Percentiles rank a stretch among this genome's conserved stretches.
Evolutionary conservation across 1,140 invertebrate species (phyloP).

Genomic region (Heliconius eleuchia): DNA sequence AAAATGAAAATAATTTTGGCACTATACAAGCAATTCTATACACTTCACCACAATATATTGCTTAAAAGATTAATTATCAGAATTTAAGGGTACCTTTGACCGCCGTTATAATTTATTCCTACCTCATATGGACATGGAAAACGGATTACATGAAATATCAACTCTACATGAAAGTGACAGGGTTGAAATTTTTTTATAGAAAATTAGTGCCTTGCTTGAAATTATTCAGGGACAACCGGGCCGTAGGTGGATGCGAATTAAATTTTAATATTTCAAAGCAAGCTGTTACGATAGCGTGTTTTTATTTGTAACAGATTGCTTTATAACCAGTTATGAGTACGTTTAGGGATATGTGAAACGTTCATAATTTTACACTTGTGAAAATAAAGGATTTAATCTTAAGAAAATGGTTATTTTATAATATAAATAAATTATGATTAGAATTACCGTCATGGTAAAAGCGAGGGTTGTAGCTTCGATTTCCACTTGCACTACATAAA

Average conservation of each 20-base stretch:
- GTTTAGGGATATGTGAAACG: neutral
- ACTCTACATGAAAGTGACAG: neutral
- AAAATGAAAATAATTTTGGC: slow-evolving; percentile 18
- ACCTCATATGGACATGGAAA: slow-evolving; percentile 14
- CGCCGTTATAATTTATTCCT: slow-evolving; percentile 29
- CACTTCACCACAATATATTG: slow-evolving; percentile 28
- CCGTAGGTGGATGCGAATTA: slow-evolving; percentile 33
- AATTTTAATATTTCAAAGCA: slow-evolving; percentile 39
- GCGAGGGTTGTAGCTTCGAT: no score
- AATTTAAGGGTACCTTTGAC: slow-evolving; percentile 34
- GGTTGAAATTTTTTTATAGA: neutral
- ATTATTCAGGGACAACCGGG: slow-evolving; percentile 32
- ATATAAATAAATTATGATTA: no score
- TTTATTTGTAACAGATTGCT: slow-evolving; percentile 20
- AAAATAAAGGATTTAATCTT: no score
- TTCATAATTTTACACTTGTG: neutral
- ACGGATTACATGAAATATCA: neutral
- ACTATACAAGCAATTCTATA: slow-evolving; percentile 15
- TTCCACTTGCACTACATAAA: no score
- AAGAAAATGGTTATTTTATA: no score
- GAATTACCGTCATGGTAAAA: no score
- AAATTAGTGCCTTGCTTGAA: slow-evolving; percentile 15
- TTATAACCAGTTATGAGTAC: neutral
- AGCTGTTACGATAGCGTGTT: slow-evolving; percentile 18
- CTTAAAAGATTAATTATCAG: slow-evolving; percentile 33